These are phyloP conservation scores for Orthosia cruda DNA, from an alignment of 2,888 invertebrate species.

Conservation along the genomic window DNA sequence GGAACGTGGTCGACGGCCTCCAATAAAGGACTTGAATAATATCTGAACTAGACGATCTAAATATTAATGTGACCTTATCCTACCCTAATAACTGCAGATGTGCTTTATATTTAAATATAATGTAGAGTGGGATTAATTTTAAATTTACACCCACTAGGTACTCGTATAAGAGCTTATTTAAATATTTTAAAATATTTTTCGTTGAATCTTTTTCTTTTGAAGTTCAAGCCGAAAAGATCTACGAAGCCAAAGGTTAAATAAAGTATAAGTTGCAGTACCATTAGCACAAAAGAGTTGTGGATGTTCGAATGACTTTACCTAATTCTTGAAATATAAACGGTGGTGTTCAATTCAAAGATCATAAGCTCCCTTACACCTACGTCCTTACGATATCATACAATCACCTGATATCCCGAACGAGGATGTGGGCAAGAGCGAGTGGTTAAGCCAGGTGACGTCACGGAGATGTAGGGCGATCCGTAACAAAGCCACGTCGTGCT, in stretches of 20 bases:
- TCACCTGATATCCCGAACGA: slow-evolving; percentile 87
- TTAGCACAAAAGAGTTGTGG: not conserved
- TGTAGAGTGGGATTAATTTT: slow-evolving; percentile 13
- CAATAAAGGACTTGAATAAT: slow-evolving; percentile 39
- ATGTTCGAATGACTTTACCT: not conserved
- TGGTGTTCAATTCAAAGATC: not conserved
- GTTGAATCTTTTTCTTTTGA: slow-evolving; percentile 6
- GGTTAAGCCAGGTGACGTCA: slow-evolving; percentile 77
- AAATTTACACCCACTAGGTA: not conserved
- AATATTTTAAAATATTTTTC: slow-evolving; percentile 19
- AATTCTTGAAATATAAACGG: not conserved
- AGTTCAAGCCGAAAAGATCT: slow-evolving; percentile 10
- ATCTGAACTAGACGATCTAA: slow-evolving; percentile 61
- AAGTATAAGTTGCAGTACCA: slow-evolving; percentile 1
- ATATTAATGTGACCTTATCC: slow-evolving; percentile 52
- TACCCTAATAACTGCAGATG: slow-evolving; percentile 28
- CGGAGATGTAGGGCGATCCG: slow-evolving; percentile 75
- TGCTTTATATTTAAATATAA: slow-evolving; percentile 40
- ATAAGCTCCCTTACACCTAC: not conserved
- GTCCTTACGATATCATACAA: slow-evolving; percentile 31
- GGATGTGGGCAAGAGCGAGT: slow-evolving; percentile 79
- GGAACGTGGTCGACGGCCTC: slow-evolving; percentile 58
- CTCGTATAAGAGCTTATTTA: slow-evolving; percentile 7
- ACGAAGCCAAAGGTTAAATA: not conserved
- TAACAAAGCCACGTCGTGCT: slow-evolving; percentile 87